Evolutionary conservation across 2,113 vertebrate genomes (phyloP), one percentile per base, ranked within the genome.

Genomic region (Charadrius vociferus): DNA sequence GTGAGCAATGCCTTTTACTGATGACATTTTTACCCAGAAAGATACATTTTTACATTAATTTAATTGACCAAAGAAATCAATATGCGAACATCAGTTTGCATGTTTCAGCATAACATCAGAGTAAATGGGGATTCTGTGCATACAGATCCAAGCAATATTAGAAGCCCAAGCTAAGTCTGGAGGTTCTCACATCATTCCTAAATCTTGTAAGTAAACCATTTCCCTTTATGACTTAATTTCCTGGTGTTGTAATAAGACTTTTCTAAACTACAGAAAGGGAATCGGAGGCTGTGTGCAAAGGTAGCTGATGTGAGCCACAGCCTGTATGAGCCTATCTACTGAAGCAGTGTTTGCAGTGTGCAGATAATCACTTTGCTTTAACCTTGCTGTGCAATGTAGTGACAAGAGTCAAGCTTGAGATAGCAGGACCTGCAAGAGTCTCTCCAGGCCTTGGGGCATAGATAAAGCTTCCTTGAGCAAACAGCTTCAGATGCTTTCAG

Each of bases 321-420:
- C 24, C 59, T 21, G 12, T 3, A 26, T 0, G 0, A 75, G 39
- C 43, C 53, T 9, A 3, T 12, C 41, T n/a, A 14, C 19, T 5
- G 56, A 13, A 79, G 37, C n/a, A 22, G 56, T 6, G 17, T 30
- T 74, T 30, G 55, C 70, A 96, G 75, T 0, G 0, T 14, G 47
- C 15, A 45, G 20, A 43, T 49, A 20, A 34, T 4, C 45, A 39
- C 72, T n/a, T 13, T 10, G 32, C 30, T 82, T 70, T 62, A 84
- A 71, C 37, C 10, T 52, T 22, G 14, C 9, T 50, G 36, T 61
- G 49, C 66, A 70, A 34, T 0, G 34, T 14, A 52, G 67, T 61
- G 26, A 30, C 8, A 47, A 32, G 19, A 81, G 37, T 9, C 36
- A 74, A 66, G 30, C 7, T 14, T 26, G 66, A 77, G 67, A 39